phyloP scores from a whole-genome alignment of 1,140 invertebrate species.

The Cyclargus thomasi region DNA sequence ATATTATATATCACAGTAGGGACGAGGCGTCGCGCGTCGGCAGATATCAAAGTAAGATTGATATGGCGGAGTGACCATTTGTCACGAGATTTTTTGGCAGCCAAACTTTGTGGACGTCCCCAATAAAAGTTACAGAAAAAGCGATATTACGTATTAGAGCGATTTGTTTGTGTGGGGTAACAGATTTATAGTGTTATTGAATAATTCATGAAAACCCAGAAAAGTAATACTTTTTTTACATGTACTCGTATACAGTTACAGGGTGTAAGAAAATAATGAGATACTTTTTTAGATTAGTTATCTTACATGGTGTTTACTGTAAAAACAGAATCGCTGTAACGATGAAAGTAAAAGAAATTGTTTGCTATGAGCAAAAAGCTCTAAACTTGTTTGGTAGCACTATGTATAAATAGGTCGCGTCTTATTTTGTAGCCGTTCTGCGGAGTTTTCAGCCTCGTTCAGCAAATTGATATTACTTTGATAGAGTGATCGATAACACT shows the following conservation, averaged over 20 bases:
- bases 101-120: not conserved
- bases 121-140: not conserved
- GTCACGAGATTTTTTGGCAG: not conserved
- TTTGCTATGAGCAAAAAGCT: too few relatives aligned
- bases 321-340: too few relatives aligned
- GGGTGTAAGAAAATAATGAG: too few relatives aligned
- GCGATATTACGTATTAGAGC: not conserved
- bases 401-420: not conserved
- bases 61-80: not conserved
- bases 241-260: too few relatives aligned
- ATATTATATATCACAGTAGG: too few relatives aligned
- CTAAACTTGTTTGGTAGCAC: too few relatives aligned
- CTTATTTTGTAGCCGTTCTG: not conserved
- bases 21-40: slow-evolving; percentile 6
- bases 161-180: not conserved
- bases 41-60: not conserved
- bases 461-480: slow-evolving; percentile 8
- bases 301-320: too few relatives aligned
- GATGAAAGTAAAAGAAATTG: too few relatives aligned
- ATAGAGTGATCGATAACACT: slow-evolving; percentile 12
- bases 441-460: slow-evolving; percentile 8
- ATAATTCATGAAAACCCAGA: not conserved
- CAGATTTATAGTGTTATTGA: not conserved
- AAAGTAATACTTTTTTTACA: not conserved
- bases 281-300: too few relatives aligned